These are phyloP conservation scores for Paragorgia papillata DNA, from an alignment of 92 coral and sea anemone genomes.

Conservation along the genomic window DNA sequence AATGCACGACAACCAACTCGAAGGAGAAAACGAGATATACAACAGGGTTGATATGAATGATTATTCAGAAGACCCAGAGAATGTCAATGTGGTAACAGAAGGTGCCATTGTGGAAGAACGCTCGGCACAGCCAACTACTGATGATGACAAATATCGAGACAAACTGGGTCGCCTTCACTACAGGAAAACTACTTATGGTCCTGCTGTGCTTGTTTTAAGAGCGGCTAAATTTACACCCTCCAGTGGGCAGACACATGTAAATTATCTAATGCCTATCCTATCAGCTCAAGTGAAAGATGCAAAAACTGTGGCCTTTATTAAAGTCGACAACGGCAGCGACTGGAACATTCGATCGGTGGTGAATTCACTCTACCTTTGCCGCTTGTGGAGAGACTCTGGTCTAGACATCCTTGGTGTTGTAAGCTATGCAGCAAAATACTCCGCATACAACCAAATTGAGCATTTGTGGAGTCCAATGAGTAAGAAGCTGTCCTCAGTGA, in stretches of 20 bases:
- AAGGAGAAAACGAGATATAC: neutral
- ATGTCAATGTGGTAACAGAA: conserved; percentile 1
- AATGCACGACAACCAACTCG: neutral
- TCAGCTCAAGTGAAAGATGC: conserved; percentile 38
- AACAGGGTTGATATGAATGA: neutral
- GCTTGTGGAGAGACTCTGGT: conserved; percentile 41
- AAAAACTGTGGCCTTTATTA: conserved; percentile 37
- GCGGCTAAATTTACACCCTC: conserved; percentile 22
- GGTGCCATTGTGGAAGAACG: neutral
- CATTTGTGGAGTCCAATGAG: conserved; percentile 61
- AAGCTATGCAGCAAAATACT: conserved; percentile 55
- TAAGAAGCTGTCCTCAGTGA: conserved; percentile 50
- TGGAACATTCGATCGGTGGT: conserved; percentile 14
- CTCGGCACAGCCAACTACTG: conserved; percentile 9
- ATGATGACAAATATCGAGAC: neutral
- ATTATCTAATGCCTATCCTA: conserved; percentile 2
- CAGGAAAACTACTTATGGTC: conserved; percentile 36
- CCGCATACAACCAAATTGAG: conserved; percentile 61
- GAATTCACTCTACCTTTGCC: conserved; percentile 39
- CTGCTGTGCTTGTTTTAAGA: conserved; percentile 24
- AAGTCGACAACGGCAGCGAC: conserved; percentile 31
- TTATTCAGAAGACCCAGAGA: conserved; percentile 1
- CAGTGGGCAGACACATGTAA: conserved; percentile 18
- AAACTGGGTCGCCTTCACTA: conserved; percentile 49
- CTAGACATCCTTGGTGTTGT: conserved; percentile 53